Evolutionary conservation across 2,797 vertebrate genomes (phyloP), one percentile per base, ranked within the genome.

Genomic region (Anguilla pacifica): DNA sequence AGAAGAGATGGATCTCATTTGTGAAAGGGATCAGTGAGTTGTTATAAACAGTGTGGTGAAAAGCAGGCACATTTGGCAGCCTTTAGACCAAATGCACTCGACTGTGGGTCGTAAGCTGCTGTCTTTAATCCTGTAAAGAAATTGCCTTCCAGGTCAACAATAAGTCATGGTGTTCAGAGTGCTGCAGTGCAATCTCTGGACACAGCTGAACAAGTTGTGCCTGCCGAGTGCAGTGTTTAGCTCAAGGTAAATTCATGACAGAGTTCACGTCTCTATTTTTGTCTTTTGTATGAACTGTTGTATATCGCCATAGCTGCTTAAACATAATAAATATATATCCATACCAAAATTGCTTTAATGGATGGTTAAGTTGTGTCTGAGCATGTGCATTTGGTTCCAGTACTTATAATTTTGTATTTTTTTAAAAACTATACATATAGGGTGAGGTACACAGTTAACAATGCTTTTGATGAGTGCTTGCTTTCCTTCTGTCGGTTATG

Each of bases 81-180:
- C 49, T 86, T 89, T 85, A 72, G 86, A 70, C 79, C 85, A 79
- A 86, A 86, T 88, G 72, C 84, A 79, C 61, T 85, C 83, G 35
- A 17, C 83, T 84, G 53, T 84, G 86, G 85, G 88, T 77, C 89
- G 79, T 86, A 83, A 84, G 89, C 86, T 85, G 85, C 51, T 86
- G 83, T 85, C 79, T 89, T 82, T 87, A 87, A 88, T 86, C 88
- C 81, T 57, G n/a, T 83, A 77, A 84, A 86, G 74, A 86, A 87
- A 89, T 85, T 85, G 88, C 87, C 82, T 88, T 89, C 87, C 25
- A 79, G 88, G 89, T 89, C 86, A 89, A 64, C 85, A 77, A 57
- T 84, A 84, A 84, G 57, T 84, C 83, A 39, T 61, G 83, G 83
- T 57, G 83, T 84, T 84, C n/a, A 22, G 22, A 59, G 55, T 35